Evolutionary conservation across 1,140 invertebrate species (phyloP).

Genomic region (Sitophilus oryzae): DNA sequence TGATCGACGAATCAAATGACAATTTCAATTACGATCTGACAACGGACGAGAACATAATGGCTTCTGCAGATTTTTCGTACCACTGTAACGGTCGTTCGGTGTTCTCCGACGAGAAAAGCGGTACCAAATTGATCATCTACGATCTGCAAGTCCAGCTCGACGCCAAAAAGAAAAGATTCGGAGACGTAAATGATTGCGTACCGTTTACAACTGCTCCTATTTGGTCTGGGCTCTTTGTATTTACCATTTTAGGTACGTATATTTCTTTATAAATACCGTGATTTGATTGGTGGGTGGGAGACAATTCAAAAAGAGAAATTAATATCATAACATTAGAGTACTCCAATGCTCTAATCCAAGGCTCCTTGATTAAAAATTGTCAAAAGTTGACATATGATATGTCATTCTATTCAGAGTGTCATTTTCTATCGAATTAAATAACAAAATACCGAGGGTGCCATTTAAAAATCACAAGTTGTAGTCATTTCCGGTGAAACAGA

Average conservation of each 20-base stretch:
- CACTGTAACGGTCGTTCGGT: constrained; percentile 45
- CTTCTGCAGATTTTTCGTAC: constrained; percentile 50
- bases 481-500: too few relatives aligned
- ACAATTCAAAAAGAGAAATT: too few relatives aligned
- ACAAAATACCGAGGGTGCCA: too few relatives aligned
- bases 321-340: too few relatives aligned
- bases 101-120: constrained; percentile 37
- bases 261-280: background rate
- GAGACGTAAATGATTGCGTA: constrained; percentile 64
- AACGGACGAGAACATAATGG: constrained; percentile 38
- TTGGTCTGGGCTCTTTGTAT: constrained; percentile 69
- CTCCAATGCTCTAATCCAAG: too few relatives aligned
- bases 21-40: constrained; percentile 28
- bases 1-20: constrained; percentile 19
- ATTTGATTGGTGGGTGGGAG: too few relatives aligned
- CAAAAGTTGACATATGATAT: too few relatives aligned
- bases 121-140: constrained; percentile 36
- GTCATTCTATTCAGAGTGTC: too few relatives aligned
- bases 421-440: too few relatives aligned
- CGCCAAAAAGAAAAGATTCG: constrained; percentile 45
- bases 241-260: constrained; percentile 50
- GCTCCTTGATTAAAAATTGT: too few relatives aligned
- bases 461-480: too few relatives aligned
- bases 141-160: constrained; percentile 49
- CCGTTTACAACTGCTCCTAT: constrained; percentile 73